Conservation (phyloP, 2,113 vertebrate genomes). For the Dicrurus megarhynchus region DNA sequence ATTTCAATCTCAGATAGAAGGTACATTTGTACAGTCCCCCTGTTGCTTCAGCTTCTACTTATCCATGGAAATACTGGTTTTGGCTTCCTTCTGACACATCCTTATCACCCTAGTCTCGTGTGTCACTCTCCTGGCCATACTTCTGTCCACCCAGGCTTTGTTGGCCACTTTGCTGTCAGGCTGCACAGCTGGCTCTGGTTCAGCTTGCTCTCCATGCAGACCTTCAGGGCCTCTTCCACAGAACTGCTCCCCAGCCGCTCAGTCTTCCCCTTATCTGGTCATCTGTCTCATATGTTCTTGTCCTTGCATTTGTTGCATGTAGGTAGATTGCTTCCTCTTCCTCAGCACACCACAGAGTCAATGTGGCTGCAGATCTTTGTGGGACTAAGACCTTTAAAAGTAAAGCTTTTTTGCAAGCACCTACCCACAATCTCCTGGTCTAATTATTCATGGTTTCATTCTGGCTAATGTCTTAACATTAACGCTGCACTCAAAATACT, state of each 20-base stretch:
- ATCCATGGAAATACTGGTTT: background rate
- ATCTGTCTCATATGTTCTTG: accelerated
- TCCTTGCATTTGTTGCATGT: accelerated
- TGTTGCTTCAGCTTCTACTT: background rate
- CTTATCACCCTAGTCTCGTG: accelerated
- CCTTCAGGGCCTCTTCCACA: background rate
- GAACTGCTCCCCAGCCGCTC: background rate
- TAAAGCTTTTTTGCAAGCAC: background rate
- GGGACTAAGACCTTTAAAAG: background rate
- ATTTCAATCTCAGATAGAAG: background rate
- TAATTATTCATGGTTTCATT: background rate
- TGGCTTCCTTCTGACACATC: background rate
- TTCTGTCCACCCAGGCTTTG: background rate
- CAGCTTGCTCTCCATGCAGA: background rate
- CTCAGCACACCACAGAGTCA: background rate
- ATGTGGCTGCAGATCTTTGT: background rate
- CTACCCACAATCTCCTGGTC: background rate
- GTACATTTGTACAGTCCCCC: background rate
- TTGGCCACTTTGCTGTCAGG: background rate
- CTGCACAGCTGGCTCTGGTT: background rate
- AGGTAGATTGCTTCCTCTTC: background rate
- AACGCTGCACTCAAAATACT: background rate
- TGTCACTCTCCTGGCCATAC: background rate
- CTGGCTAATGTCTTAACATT: background rate
- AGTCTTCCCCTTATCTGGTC: background rate